A percentile compares a stretch with the other conserved stretches of the same genome.
Conservation (phyloP, 2,888 invertebrate genomes). For the Pecten maximus region DNA sequence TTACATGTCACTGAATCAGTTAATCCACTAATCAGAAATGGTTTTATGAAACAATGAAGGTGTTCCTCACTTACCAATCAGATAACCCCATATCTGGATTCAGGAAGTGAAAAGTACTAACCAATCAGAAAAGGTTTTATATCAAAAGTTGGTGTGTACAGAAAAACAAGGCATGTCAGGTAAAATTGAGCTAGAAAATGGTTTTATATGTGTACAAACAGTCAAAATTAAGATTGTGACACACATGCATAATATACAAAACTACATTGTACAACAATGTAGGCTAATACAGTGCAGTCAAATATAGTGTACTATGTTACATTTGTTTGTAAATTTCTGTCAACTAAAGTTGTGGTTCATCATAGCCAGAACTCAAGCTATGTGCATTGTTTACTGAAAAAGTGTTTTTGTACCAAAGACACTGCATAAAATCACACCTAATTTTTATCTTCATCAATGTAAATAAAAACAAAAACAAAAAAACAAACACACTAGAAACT, state of each 20-base stretch:
- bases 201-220: neutral
- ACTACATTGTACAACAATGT: neutral
- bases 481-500: too few relatives aligned
- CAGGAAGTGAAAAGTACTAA: constrained; percentile 17
- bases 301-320: neutral
- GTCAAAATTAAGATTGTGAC: neutral
- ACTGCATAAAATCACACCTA: neutral
- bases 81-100: neutral
- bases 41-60: neutral
- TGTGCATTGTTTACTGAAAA: neutral
- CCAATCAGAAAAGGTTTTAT: constrained; percentile 42
- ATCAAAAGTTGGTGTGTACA: neutral
- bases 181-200: neutral
- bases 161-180: neutral
- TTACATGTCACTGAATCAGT: neutral
- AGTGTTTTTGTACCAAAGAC: neutral
- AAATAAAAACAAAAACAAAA: too few relatives aligned
- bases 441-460: neutral
- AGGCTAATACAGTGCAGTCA: neutral
- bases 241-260: neutral
- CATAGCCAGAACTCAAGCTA: neutral
- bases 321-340: neutral
- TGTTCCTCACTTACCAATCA: constrained; percentile 2
- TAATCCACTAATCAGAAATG: neutral
- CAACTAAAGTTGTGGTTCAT: neutral